Percentiles rank a stretch among this genome's conserved stretches.
Conservation (phyloP, 1,140 invertebrate species). For the Cherax destructor region DNA sequence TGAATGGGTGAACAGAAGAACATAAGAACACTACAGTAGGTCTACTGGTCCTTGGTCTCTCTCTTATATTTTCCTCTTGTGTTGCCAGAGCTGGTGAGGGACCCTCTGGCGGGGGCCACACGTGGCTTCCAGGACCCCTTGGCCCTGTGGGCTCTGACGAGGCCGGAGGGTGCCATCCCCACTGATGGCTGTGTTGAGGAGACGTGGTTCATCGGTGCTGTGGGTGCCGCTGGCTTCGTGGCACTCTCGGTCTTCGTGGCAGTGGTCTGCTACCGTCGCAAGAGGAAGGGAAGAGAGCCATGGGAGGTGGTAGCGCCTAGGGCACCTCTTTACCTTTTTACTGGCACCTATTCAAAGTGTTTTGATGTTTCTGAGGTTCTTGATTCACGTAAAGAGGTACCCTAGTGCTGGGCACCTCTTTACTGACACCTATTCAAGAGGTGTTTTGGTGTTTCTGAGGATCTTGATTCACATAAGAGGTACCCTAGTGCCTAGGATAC, state of each 20-base stretch:
- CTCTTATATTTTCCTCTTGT: neutral
- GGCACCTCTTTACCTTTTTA: neutral
- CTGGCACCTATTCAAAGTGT: too few species aligned
- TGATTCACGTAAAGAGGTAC: too few species aligned
- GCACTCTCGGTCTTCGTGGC: constrained; percentile 67
- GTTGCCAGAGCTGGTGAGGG: constrained; percentile 58
- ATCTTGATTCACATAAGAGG: too few species aligned
- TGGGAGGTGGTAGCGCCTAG: constrained; percentile 42
- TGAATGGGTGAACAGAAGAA: too few species aligned
- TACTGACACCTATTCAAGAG: too few species aligned
- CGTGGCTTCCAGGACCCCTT: constrained; percentile 70
- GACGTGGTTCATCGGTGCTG: constrained; percentile 68
- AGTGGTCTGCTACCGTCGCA: constrained; percentile 65
- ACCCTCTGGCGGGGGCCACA: constrained; percentile 59
- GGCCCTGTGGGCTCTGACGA: constrained; percentile 30
- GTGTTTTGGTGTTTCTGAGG: too few species aligned
- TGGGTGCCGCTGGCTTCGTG: constrained; percentile 60
- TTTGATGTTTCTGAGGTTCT: too few species aligned
- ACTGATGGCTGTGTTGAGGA: constrained; percentile 59
- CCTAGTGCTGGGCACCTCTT: too few species aligned
- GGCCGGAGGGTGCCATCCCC: constrained; percentile 62
- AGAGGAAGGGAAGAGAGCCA: constrained; percentile 66
- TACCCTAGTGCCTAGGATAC: too few species aligned
- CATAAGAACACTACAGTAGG: too few species aligned
- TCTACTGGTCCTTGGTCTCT: too few species aligned